Evolutionary conservation across 1,140 invertebrate species (phyloP).

Genomic region (Dinoponera quadriceps): DNA sequence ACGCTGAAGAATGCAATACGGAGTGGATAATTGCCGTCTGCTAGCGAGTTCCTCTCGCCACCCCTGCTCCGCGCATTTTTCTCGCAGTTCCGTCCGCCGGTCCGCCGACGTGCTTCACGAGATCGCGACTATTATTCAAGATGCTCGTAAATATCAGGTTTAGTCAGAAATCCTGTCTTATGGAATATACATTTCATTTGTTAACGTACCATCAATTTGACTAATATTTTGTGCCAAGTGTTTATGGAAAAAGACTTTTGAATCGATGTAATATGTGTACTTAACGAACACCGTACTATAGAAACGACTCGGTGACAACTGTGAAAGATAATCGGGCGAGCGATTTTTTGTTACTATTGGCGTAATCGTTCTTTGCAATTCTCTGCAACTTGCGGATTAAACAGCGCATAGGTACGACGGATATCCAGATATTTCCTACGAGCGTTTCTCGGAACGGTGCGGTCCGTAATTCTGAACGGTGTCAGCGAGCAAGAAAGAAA

Average conservation of each 20-base stretch:
- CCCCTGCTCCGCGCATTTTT: neutral
- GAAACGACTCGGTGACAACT: too few species aligned
- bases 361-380: neutral
- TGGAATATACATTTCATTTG: too few species aligned
- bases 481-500: slow-evolving; percentile 53
- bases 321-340: too few species aligned
- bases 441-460: slow-evolving; percentile 27
- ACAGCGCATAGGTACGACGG: neutral
- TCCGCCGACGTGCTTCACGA: slow-evolving; percentile 15
- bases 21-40: slow-evolving; percentile 30
- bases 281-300: too few species aligned
- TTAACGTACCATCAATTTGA: too few species aligned
- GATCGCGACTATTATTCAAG: neutral
- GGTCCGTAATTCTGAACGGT: slow-evolving; percentile 31
- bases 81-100: neutral
- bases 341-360: neutral
- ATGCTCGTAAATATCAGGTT: too few species aligned
- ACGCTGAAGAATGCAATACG: slow-evolving; percentile 46
- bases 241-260: too few species aligned
- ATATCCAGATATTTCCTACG: neutral
- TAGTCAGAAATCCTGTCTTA: too few species aligned
- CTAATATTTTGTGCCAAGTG: too few species aligned
- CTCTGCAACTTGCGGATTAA: neutral
- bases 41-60: neutral
- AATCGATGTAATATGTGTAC: too few species aligned